Base-by-base conservation (phyloP, 2,888 invertebrate genomes). In the Diachrysia chrysitis region DNA sequence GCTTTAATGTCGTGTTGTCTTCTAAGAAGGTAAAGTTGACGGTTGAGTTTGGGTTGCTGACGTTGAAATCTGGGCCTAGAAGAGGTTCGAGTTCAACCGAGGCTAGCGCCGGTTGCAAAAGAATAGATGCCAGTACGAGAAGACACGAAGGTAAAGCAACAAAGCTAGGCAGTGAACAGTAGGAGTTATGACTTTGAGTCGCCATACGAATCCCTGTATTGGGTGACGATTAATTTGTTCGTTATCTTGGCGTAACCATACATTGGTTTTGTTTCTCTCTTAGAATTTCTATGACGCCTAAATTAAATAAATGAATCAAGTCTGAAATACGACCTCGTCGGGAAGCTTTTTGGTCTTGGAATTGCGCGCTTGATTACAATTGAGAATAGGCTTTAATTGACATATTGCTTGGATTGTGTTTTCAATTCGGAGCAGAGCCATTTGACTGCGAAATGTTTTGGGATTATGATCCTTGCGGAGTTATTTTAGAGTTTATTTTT, bases 61-160 rank as follows among this genome's bases (percentile, higher is more conserved):
- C 79, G 79, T 92, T 91, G 69, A 88, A 85, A 65, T 89, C 90
- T 54, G 87, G 79, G 69, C 73, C 81, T 66, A 87, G 63, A 71
- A 70, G 77, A 71, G 87, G 85, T 65, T 93, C 91, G 73, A 87
- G 78, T 78, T 92, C 90, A 78, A 87, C 84, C 68, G 92, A 89
- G 83, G 92, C 90, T 69, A 85, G 79, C 59, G 85, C 84, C 78
- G 89, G 84, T 83, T 89, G 91, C 77, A 89, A 85, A 85, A 90
- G 87, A 84, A 90, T 87, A 90, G 87, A 91, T 84, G 91, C 89
- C 85, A 95, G 88, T 90, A 91, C 91, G 83, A 95, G 91, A 93
- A 95, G 93, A 91, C 90, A 93, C 93, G 95, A 95, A 95, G 95
- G 87, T 92, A 94, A 95, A 95, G 93, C 93, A 94, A 94, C 93